These are phyloP conservation scores for Drosophila orosa DNA, from an alignment of 1,140 invertebrate genomes.

Conservation along the genomic window DNA sequence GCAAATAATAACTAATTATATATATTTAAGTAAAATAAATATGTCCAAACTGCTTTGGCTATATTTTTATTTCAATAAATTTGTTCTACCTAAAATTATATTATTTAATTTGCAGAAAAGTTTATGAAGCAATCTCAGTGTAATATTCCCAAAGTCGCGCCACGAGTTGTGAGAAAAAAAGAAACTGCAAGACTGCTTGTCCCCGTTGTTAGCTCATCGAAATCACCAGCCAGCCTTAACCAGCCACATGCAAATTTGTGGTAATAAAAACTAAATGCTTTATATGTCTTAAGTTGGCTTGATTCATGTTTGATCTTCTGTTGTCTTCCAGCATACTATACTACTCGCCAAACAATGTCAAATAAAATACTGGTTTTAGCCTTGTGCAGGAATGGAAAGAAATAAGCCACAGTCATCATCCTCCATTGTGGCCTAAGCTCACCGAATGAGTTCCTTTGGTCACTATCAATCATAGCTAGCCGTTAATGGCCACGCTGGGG, in stretches of 20 bases:
- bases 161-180: conserved; percentile 22
- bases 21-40: neutral
- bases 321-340: conserved; percentile 5
- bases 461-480: conserved; percentile 47
- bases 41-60: accelerated
- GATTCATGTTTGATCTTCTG: conserved; percentile 30
- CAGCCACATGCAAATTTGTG: conserved; percentile 36
- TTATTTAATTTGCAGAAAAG: neutral
- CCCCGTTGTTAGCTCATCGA: conserved; percentile 47
- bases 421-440: conserved; percentile 34
- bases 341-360: conserved; percentile 10
- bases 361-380: conserved; percentile 30
- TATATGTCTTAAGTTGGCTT: conserved; percentile 36
- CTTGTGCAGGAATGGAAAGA: conserved; percentile 3
- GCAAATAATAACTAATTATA: no score
- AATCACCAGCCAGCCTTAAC: conserved; percentile 12
- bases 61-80: neutral
- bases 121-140: neutral
- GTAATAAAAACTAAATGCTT: conserved; percentile 45
- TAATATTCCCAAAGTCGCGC: conserved; percentile 3
- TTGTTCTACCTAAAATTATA: neutral
- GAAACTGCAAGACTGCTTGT: conserved; percentile 30
- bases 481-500: conserved; percentile 25
- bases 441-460: conserved; percentile 14
- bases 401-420: conserved; percentile 18